Percentiles rank a stretch among this genome's conserved stretches.
Conservation (phyloP, 53 echinoderm and acorn worm genomes). For the Henricia sp. region DNA sequence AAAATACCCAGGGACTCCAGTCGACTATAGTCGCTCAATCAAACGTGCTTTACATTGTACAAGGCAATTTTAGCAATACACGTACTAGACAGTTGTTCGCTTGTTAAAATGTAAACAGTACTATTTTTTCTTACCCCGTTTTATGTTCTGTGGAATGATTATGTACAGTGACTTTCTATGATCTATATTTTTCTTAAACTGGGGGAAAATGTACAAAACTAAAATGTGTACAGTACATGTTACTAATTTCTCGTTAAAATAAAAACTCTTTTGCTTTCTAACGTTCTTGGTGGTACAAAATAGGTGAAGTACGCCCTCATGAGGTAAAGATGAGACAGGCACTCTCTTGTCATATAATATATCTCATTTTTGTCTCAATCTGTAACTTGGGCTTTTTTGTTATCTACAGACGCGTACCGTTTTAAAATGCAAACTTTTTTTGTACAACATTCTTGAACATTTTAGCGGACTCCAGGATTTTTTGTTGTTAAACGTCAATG, state of each 20-base stretch:
- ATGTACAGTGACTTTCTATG: slow-evolving; percentile 34
- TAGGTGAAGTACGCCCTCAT: slow-evolving; percentile 46
- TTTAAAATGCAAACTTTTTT: slow-evolving; percentile 30
- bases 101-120: background rate
- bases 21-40: too few relatives aligned
- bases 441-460: background rate
- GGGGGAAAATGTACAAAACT: slow-evolving; percentile 54
- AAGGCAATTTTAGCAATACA: background rate
- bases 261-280: slow-evolving; percentile 9
- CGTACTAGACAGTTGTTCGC: background rate
- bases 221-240: background rate
- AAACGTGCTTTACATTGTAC: slow-evolving; percentile 26
- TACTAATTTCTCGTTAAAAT: slow-evolving; percentile 14
- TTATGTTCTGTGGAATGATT: background rate
- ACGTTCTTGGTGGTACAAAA: slow-evolving; percentile 6
- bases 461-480: too few relatives aligned
- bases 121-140: background rate
- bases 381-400: background rate
- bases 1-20: too few relatives aligned
- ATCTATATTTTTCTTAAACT: background rate
- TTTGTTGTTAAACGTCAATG: too few relatives aligned
- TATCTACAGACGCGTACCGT: slow-evolving; percentile 38
- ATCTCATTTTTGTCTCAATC: slow-evolving; percentile 33
- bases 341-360: slow-evolving; percentile 62
- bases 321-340: slow-evolving; percentile 56